A percentile compares a stretch with the other conserved stretches of the same genome.
Conservation (phyloP, 2,113 vertebrate genomes). For the Podarcis muralis region DNA sequence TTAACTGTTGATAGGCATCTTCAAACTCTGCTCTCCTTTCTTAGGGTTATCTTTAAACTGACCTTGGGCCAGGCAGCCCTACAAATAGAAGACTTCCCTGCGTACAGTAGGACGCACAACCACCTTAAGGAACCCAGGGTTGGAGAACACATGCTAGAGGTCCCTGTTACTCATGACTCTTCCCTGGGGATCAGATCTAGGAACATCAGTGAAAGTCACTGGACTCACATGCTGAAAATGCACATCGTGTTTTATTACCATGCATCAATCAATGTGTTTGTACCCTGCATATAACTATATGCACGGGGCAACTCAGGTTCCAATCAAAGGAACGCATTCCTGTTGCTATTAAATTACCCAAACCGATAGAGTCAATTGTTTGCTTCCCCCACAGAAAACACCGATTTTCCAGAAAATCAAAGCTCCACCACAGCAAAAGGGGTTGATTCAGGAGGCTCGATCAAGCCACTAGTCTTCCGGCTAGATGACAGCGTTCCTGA, state of each 20-base stretch:
- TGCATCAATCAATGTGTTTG: not conserved
- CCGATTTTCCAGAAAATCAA: conserved; percentile 26
- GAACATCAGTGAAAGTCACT: not conserved
- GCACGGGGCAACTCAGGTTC: not conserved
- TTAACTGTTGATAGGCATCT: too few species aligned
- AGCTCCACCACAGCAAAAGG: conserved; percentile 15
- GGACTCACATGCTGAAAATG: not conserved
- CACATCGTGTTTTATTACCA: not conserved
- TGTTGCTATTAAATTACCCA: not conserved
- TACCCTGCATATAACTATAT: not conserved
- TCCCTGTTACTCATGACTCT: not conserved
- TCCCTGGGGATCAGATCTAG: not conserved
- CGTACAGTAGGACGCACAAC: not conserved
- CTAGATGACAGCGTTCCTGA: conserved; percentile 70
- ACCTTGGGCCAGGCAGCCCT: not conserved
- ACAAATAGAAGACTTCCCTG: not conserved
- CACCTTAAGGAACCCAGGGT: not conserved
- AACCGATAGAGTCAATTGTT: not conserved
- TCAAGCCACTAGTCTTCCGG: conserved; percentile 73
- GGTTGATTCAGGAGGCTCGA: not conserved
- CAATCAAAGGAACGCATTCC: not conserved
- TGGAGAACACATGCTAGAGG: not conserved
- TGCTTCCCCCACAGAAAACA: not conserved
- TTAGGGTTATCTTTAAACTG: not conserved
- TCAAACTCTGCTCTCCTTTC: not conserved